These are phyloP conservation scores for Heliconius sara DNA, from an alignment of 2,888 invertebrate species.

Conservation along the genomic window DNA sequence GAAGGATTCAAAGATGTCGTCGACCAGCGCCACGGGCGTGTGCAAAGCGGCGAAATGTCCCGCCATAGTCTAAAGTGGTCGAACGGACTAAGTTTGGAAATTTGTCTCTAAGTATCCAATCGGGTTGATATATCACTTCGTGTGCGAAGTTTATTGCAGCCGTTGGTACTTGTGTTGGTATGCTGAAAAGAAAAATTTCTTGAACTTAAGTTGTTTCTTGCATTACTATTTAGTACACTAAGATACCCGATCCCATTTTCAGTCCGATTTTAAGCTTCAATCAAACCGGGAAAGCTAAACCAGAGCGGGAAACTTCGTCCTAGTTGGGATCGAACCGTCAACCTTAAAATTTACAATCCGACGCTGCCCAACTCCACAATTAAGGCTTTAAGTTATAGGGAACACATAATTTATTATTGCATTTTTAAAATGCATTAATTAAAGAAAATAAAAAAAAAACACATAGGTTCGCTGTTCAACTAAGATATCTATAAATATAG, in stretches of 20 bases:
- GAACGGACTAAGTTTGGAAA: slow-evolving; percentile 88
- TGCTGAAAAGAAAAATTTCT: slow-evolving; percentile 77
- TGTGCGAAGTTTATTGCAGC: slow-evolving; percentile 89
- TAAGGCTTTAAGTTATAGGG: neutral
- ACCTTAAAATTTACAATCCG: neutral
- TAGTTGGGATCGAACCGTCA: neutral
- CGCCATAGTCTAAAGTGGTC: slow-evolving; percentile 87
- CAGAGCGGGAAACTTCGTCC: no score
- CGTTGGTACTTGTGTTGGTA: slow-evolving; percentile 87
- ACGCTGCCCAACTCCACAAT: neutral
- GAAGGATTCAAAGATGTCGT: slow-evolving; percentile 80
- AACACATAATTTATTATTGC: neutral
- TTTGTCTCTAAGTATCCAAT: slow-evolving; percentile 85
- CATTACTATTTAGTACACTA: neutral
- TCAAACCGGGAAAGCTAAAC: no score
- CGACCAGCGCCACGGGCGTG: slow-evolving; percentile 87
- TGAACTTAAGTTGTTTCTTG: neutral
- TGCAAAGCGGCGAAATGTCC: slow-evolving; percentile 95
- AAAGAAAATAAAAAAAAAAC: no score
- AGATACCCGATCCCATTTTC: neutral
- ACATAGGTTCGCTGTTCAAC: no score
- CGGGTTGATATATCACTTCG: slow-evolving; percentile 87
- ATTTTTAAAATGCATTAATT: neutral
- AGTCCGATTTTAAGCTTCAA: neutral
- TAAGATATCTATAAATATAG: no score